Base-by-base conservation (phyloP, 2,113 vertebrate species). In the Myiozetetes cayanensis region DNA sequence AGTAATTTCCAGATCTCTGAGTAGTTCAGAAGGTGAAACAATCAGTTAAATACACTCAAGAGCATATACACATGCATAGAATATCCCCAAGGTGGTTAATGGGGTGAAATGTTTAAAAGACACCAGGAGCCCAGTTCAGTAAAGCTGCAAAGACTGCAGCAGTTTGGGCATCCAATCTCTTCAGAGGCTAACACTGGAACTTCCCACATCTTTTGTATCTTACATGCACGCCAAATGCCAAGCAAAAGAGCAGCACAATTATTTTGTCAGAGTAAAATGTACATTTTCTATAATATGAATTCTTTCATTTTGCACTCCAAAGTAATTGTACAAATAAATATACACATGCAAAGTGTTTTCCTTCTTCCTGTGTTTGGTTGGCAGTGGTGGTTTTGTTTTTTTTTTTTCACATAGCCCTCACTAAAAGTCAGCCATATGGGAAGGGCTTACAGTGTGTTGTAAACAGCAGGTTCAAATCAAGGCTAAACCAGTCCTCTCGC, bases 391-490 rank as follows among this genome's bases (percentile, higher is more conserved):
- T 12, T 23, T 41, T 58, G 2, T 2, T 4, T 41, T 41, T 39
- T 41, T 82, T 30, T 90, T 85, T 97, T 76, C 83, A 67, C 58
- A 52, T 78, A 94, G 75, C 67, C 58, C 74, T 92, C 71, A 18
- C 89, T 87, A 50, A 47, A 94, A 90, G 55, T 78, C 94, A 90
- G 85, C 89, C n/a, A 30, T 74, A 47, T 85, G 93, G 91, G 68
- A 91, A 93, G 76, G 81, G 75, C 95, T 96, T 96, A 46, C 47
- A 88, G 33, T 47, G n/a, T 87, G 76, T 82, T 95, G 95, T 96
- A 96, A 97, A 96, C 93, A 96, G 90, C 91, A 91, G 89, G 94
- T 96, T 97, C 95, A 97, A 95, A 96, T 95, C 90, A 96, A 96
- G 96, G 96, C 96, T 96, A 97, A 97, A 92, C 91, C 92, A 89